Evolutionary conservation across 2,888 invertebrate genomes (phyloP).

Genomic region (Tetramorium bicarinatum): DNA sequence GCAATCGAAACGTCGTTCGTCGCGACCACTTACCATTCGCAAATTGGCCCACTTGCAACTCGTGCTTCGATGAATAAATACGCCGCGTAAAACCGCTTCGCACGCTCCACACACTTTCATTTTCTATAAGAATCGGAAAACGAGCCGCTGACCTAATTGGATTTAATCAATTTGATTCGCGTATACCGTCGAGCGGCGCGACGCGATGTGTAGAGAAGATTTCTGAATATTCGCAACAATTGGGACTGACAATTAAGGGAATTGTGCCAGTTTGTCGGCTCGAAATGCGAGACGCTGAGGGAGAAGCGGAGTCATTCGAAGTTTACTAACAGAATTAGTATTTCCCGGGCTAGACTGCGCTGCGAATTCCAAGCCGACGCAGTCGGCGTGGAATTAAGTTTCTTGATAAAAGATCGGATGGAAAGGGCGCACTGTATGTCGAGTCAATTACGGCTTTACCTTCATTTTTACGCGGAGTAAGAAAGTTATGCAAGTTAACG

Average conservation of each 20-base stretch:
- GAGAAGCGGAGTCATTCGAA: slow-evolving; percentile 27
- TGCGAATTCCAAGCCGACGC: slow-evolving; percentile 24
- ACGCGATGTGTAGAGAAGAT: background rate
- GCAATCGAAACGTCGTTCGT: slow-evolving; percentile 30
- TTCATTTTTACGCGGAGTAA: slow-evolving; percentile 38
- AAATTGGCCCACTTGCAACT: slow-evolving; percentile 59
- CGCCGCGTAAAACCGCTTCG: background rate
- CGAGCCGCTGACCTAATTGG: slow-evolving; percentile 53
- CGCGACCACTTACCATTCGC: slow-evolving; percentile 36
- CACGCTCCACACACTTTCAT: slow-evolving; percentile 29
- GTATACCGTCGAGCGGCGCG: background rate
- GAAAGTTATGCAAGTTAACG: slow-evolving; percentile 41
- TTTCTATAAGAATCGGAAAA: slow-evolving; percentile 51
- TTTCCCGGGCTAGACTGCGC: slow-evolving; percentile 31
- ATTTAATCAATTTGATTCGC: slow-evolving; percentile 21
- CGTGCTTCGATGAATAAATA: slow-evolving; percentile 42
- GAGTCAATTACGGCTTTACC: slow-evolving; percentile 42
- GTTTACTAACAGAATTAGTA: slow-evolving; percentile 55
- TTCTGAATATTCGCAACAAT: slow-evolving; percentile 32
- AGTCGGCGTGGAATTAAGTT: slow-evolving; percentile 51
- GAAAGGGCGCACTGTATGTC: slow-evolving; percentile 32
- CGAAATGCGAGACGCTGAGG: slow-evolving; percentile 9
- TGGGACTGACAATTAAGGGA: slow-evolving; percentile 60
- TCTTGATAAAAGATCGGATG: slow-evolving; percentile 49
- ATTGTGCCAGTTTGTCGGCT: slow-evolving; percentile 44